phyloP scores from a whole-genome alignment of 1,140 invertebrate genomes.

The Elymnias hypermnestra region DNA sequence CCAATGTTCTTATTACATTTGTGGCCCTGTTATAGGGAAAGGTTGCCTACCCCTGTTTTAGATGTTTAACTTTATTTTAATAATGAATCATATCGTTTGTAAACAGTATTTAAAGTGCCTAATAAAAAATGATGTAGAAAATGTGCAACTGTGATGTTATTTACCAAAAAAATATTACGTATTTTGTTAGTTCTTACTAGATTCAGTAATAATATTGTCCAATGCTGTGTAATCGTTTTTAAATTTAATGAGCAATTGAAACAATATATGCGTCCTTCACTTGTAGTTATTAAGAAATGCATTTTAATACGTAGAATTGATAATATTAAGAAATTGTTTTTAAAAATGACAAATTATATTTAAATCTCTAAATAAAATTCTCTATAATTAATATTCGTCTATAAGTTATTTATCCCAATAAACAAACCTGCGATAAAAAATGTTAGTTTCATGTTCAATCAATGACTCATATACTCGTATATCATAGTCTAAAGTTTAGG shows the following conservation, averaged over 20 bases:
- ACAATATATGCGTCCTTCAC: no score
- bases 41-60: no score
- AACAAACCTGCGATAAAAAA: neutral
- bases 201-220: constrained; percentile 13
- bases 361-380: constrained; percentile 14
- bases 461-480: no score
- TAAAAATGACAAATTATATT: constrained; percentile 8
- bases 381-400: neutral
- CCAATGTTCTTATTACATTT: no score
- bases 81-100: constrained; percentile 1
- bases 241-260: neutral
- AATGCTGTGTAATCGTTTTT: constrained; percentile 4
- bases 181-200: constrained; percentile 10
- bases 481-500: no score
- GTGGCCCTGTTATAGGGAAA: no score
- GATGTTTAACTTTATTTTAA: neutral
- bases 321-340: no score
- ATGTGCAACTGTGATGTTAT: constrained; percentile 24
- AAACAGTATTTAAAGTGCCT: constrained; percentile 11
- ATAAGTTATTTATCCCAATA: neutral
- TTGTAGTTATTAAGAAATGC: no score
- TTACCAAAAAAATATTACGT: constrained; percentile 27
- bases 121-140: constrained; percentile 15
- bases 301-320: no score
- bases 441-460: no score